Evolutionary conservation across 2,888 invertebrate genomes (phyloP).

Genomic region (Drosophila kuntzei): DNA sequence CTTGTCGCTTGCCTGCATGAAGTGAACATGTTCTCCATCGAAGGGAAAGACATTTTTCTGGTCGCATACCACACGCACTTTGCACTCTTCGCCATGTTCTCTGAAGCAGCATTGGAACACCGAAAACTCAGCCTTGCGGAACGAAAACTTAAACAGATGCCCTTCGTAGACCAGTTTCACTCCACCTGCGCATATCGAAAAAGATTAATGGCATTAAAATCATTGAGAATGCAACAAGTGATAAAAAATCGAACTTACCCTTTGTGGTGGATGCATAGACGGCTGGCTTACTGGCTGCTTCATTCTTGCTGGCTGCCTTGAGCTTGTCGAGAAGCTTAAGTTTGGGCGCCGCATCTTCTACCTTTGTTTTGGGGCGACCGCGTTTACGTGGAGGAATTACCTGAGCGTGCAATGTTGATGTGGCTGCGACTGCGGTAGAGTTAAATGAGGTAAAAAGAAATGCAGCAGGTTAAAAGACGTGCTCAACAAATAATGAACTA

Average conservation of each 20-base stretch:
- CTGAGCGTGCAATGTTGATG: slow-evolving; percentile 55
- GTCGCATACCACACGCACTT: slow-evolving; percentile 82
- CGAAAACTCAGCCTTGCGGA: slow-evolving; percentile 81
- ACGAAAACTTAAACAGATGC: slow-evolving; percentile 83
- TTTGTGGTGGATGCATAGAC: slow-evolving; percentile 84
- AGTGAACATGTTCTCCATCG: slow-evolving; percentile 83
- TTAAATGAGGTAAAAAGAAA: slow-evolving; percentile 31
- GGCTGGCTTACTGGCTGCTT: slow-evolving; percentile 64
- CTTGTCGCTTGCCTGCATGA: slow-evolving; percentile 83
- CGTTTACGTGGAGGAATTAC: slow-evolving; percentile 69
- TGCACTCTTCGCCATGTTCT: slow-evolving; percentile 83
- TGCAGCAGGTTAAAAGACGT: slow-evolving; percentile 52
- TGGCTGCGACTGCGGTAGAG: slow-evolving; percentile 46
- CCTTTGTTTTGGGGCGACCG: slow-evolving; percentile 72
- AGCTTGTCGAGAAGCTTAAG: slow-evolving; percentile 72
- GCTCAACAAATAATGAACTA: slow-evolving; percentile 13
- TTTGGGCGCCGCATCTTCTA: slow-evolving; percentile 56
- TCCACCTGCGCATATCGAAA: slow-evolving; percentile 68
- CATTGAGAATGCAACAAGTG: slow-evolving; percentile 49
- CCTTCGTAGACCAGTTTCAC: slow-evolving; percentile 84
- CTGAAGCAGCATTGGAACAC: slow-evolving; percentile 84
- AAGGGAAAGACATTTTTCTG: slow-evolving; percentile 82
- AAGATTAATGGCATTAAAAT: not conserved
- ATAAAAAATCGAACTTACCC: slow-evolving; percentile 51
- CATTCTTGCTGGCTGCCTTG: slow-evolving; percentile 66